Evolutionary conservation across 2,797 vertebrate genomes (phyloP).

Genomic region (Gallinago nigripennis): DNA sequence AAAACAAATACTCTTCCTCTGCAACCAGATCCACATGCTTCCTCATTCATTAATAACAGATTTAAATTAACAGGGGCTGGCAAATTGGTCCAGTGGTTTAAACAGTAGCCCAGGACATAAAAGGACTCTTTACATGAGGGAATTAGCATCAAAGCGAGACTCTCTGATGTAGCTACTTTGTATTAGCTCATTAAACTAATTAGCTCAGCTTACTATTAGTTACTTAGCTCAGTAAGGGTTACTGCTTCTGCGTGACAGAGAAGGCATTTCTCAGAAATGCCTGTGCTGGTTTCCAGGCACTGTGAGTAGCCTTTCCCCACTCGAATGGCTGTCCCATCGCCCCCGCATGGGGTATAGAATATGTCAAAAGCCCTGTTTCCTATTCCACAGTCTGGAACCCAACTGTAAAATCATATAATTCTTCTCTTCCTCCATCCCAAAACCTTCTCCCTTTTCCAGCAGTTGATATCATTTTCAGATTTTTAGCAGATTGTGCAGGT

Average conservation of each 20-base stretch:
- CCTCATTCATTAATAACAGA: slow-evolving; percentile 2
- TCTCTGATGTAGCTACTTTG: slow-evolving; percentile 15
- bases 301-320: neutral
- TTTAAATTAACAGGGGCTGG: slow-evolving; percentile 3
- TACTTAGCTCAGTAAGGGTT: neutral
- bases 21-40: neutral
- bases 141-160: slow-evolving; percentile 48
- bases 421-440: neutral
- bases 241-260: neutral
- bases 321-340: neutral
- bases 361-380: neutral
- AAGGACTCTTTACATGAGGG: slow-evolving; percentile 36
- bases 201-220: slow-evolving; percentile 17
- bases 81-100: slow-evolving; percentile 27
- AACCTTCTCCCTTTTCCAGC: neutral
- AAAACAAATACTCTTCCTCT: neutral
- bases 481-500: fast-evolving
- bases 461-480: fast-evolving
- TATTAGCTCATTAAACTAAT: slow-evolving; percentile 52
- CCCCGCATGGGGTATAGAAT: neutral
- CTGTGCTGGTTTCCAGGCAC: fast-evolving
- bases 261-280: neutral
- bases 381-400: neutral
- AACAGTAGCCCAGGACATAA: slow-evolving; percentile 23
- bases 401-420: neutral